Percentiles rank a stretch among this genome's conserved stretches.
phyloP scores from a whole-genome alignment of 2,888 invertebrate species.

The Dolichopus griseipennis region DNA sequence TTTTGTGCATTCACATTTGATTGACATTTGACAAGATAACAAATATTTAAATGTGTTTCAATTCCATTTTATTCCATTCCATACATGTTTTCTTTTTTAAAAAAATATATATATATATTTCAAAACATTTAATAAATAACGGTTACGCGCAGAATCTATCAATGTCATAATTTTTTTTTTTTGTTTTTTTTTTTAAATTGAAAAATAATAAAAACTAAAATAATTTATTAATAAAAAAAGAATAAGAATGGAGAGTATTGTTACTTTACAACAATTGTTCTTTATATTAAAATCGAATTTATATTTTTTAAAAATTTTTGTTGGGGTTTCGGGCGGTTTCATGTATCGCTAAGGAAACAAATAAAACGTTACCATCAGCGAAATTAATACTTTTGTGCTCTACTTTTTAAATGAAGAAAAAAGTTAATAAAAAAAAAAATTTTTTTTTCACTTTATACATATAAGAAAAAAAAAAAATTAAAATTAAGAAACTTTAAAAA shows the following conservation, averaged over 20 bases:
- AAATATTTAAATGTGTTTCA: too few species aligned
- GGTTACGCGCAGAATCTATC: background rate
- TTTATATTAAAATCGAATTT: background rate
- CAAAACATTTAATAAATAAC: constrained; percentile 2
- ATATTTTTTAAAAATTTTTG: background rate
- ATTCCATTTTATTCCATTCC: too few species aligned
- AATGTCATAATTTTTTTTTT: background rate
- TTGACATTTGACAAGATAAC: too few species aligned
- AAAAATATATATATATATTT: too few species aligned
- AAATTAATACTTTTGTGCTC: background rate
- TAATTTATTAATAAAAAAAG: background rate
- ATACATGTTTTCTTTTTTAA: too few species aligned
- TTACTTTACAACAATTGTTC: background rate
- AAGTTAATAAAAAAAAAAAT: background rate
- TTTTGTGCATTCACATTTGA: too few species aligned
- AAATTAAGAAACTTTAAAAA: background rate
- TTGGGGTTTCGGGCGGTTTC: background rate
- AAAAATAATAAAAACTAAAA: background rate
- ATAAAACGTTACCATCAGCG: background rate
- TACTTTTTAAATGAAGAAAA: background rate
- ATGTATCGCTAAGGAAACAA: constrained; percentile 1
- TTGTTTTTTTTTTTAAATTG: background rate
- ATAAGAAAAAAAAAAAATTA: background rate
- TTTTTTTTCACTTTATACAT: background rate
- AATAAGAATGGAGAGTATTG: constrained; percentile 1